phyloP scores from a whole-genome alignment of 23 tunicate genomes.

The Styela clava region DNA sequence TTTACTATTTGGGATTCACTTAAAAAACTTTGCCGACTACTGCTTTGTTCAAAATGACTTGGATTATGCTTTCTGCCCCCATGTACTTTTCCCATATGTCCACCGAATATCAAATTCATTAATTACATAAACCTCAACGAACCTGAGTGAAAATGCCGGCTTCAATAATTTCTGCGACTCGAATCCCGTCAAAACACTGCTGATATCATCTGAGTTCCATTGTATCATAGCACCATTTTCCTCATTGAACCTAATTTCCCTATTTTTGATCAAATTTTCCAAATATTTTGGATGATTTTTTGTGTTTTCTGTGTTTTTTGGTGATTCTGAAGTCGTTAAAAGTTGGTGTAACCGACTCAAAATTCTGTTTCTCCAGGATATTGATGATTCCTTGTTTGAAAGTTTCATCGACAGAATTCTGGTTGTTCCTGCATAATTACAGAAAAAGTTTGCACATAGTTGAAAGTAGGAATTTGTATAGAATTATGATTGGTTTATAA shows the following conservation, averaged over 20 bases:
- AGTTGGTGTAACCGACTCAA: slow-evolving; percentile 37
- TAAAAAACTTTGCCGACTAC: too few species aligned
- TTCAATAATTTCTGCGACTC: not conserved
- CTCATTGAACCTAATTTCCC: not conserved
- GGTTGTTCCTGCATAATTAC: not conserved
- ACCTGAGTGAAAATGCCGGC: not conserved
- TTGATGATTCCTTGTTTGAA: slow-evolving; percentile 66
- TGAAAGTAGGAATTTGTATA: too few species aligned
- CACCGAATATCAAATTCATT: too few species aligned
- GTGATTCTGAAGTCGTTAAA: slow-evolving; percentile 6
- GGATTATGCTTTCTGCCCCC: too few species aligned
- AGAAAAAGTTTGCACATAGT: not conserved
- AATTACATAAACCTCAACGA: too few species aligned
- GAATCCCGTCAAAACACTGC: not conserved
- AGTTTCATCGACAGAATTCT: slow-evolving; percentile 51
- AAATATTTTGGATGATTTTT: not conserved
- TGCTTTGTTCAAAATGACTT: too few species aligned
- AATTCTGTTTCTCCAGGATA: slow-evolving; percentile 57
- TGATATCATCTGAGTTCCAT: not conserved
- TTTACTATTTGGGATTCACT: too few species aligned
- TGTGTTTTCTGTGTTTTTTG: not conserved
- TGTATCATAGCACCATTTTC: not conserved
- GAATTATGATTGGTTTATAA: too few species aligned
- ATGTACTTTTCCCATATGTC: too few species aligned
- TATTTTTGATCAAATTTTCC: not conserved